phyloP scores from a whole-genome alignment of 2,797 vertebrate genomes.

The Danionella dracula region DNA sequence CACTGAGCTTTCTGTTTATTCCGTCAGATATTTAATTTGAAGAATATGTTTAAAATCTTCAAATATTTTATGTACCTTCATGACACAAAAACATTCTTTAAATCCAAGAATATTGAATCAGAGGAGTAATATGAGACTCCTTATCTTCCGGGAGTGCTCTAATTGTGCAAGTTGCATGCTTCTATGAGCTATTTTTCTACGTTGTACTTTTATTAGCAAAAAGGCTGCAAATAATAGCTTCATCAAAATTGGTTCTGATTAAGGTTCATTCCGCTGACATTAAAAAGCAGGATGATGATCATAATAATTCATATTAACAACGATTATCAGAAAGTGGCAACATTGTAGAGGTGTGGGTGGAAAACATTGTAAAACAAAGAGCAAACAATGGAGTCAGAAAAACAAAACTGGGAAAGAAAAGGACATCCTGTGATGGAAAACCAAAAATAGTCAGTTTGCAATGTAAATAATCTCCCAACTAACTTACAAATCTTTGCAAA shows the following conservation, averaged over 20 bases:
- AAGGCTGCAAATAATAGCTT: neutral
- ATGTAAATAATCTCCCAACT: slow-evolving; percentile 14
- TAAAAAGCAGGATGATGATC: neutral
- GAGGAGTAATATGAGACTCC: too few relatives aligned
- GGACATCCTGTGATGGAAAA: slow-evolving; percentile 18
- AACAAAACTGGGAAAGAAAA: neutral
- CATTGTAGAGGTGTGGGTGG: neutral
- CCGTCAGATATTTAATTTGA: neutral
- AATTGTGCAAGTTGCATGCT: neutral
- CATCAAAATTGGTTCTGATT: neutral
- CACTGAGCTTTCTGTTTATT: neutral
- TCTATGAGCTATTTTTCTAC: neutral
- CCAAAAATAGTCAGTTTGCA: slow-evolving; percentile 28
- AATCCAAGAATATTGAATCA: too few relatives aligned
- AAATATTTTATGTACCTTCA: neutral
- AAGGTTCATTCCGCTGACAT: neutral
- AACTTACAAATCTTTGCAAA: slow-evolving; percentile 16
- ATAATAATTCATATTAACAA: too few relatives aligned
- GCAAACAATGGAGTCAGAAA: neutral
- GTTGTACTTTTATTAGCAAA: too few relatives aligned
- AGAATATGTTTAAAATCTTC: neutral
- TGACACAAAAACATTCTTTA: too few relatives aligned
- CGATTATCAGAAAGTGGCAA: neutral
- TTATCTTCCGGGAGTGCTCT: too few relatives aligned
- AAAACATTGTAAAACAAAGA: neutral